Conservation (phyloP, 92 coral and sea anemone species). For the Parazoanthus atlanticus region DNA sequence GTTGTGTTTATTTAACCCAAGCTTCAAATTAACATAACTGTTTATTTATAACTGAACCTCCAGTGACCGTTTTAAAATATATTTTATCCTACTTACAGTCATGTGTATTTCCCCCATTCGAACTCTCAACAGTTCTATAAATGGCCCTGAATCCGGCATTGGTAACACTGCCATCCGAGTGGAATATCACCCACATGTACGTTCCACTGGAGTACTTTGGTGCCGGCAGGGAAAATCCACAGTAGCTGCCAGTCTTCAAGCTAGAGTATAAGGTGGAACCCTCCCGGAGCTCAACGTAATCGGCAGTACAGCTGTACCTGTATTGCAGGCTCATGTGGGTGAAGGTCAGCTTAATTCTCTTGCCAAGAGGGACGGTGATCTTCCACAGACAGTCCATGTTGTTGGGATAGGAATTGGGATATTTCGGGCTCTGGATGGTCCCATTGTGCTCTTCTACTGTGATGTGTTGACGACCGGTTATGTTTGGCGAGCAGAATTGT, state of each 20-base stretch:
- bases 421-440: neutral
- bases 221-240: neutral
- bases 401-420: neutral
- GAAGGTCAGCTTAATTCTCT: neutral
- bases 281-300: neutral
- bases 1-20: no score
- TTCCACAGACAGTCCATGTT: constrained; percentile 2
- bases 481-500: neutral
- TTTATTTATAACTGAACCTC: no score
- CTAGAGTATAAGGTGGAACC: neutral
- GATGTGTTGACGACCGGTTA: neutral
- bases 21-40: no score
- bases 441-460: neutral
- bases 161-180: neutral
- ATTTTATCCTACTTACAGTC: neutral
- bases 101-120: neutral
- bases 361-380: neutral
- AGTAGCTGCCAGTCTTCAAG: neutral
- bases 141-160: neutral
- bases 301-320: neutral
- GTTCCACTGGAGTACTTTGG: neutral
- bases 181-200: neutral
- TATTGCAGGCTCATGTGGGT: neutral
- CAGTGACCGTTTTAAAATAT: no score
- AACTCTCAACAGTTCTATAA: neutral